Base-by-base conservation (phyloP, 2,888 invertebrate species). In the Choreutis nemorana region DNA sequence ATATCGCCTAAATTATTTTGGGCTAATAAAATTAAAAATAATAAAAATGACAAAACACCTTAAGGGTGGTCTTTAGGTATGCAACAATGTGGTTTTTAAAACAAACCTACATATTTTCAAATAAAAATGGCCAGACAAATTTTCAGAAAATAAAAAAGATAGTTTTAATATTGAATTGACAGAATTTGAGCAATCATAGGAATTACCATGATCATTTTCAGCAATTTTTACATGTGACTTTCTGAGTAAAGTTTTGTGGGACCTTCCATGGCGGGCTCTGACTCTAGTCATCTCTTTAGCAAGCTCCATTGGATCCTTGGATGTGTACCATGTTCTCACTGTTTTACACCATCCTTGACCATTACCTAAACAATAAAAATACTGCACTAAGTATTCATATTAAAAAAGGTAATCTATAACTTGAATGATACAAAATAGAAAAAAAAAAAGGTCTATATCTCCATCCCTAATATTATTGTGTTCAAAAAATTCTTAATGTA, bases 161-260 rank as follows among this genome's bases (percentile, higher is more conserved):
- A n/a, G 8, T 18, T 18, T 18, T 8, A 18, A 7, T 6, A 18
- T 7, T 8, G 6, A 7, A 6, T 18, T 18, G 18, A 18, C 2
- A 7, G 18, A 6, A 18, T 8, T 18, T 18, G 18, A 7, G 8
- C 7, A 18, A 23, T 15, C 15, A 18, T 15, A 26, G n/a, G 24
- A 39, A 54, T 43, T 41, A 70, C 70, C 77, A 67, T 62, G 55
- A 61, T 84, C 73, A 39, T 61, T 50, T 33, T 62, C 58, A n/a
- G 64, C 58, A 24, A 80, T 41, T 53, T 83, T 83, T 3, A 82
- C 47, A 53, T 87, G 87, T 14, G 79, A 83, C 45, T 87, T 77
- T 42, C 83, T 81, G 1, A 87, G 63, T n/a, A 91, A 68, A 42
- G 88, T 89, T 45, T 84, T 86, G 53, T 91, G 91, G 0, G 83